These are phyloP conservation scores for Fragum fragum DNA, from an alignment of 2,888 invertebrate species.

Conservation along the genomic window DNA sequence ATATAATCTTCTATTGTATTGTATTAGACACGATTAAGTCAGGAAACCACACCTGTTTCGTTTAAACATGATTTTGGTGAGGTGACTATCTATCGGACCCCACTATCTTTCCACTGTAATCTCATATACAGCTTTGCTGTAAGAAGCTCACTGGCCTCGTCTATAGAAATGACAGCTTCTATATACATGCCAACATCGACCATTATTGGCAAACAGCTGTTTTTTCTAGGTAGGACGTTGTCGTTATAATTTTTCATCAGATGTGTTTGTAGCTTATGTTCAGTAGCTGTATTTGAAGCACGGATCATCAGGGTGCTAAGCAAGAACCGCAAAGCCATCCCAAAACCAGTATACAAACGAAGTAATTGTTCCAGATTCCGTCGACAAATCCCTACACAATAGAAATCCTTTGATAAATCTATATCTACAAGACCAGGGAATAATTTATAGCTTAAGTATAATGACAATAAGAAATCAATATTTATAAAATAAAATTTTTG, in stretches of 20 bases:
- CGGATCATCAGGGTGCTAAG: too few species aligned
- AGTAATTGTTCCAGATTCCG: too few species aligned
- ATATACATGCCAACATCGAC: neutral
- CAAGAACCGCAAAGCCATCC: too few species aligned
- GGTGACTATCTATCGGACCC: neutral
- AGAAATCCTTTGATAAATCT: too few species aligned
- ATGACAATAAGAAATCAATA: too few species aligned
- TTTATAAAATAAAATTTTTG: too few species aligned
- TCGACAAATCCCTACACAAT: too few species aligned
- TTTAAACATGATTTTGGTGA: neutral
- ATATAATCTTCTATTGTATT: neutral
- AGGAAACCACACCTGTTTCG: constrained; percentile 5
- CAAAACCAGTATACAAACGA: too few species aligned
- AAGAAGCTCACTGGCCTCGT: neutral
- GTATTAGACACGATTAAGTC: constrained; percentile 3
- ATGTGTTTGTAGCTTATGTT: neutral
- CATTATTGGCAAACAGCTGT: neutral
- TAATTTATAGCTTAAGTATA: too few species aligned
- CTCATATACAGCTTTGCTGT: neutral
- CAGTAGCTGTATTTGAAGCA: neutral
- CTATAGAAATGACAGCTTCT: neutral
- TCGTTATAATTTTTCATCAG: neutral
- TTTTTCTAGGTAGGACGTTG: neutral
- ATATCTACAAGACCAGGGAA: too few species aligned
- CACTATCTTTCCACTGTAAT: neutral